Base-by-base conservation (phyloP, 2,888 invertebrate species). In the Cataglyphis albicans region DNA sequence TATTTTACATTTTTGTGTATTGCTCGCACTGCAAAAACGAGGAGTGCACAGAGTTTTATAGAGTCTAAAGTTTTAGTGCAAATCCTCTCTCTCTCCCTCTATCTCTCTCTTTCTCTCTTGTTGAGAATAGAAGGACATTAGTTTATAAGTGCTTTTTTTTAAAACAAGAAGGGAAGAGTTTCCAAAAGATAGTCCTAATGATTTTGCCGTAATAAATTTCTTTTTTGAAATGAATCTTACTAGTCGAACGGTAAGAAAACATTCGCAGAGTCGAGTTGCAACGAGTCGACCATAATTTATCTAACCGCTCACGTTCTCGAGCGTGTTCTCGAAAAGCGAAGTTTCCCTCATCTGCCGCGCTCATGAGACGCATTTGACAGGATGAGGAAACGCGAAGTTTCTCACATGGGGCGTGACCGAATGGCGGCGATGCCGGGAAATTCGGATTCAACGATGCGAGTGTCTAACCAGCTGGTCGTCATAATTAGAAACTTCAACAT, bases 391-490 rank as follows among this genome's bases (percentile, higher is more conserved):
- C 78, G 70, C 72, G 59, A 70, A 70, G 78, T 80, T 80, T 21
- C 52, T 52, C 70, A 80, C 78, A 80, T 80, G 70, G 78, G 78
- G 78, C 70, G 78, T 80, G 78, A 80, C 78, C 78, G 57, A 78
- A 78, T 70, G 78, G 55, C 76, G 44, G 21, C 68, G 78, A 32
- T 32, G 55, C 57, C 57, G 59, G 44, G 70, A 70, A 61, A 70
- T 80, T 80, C 70, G 78, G 70, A 78, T 68, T 57, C 76, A 68
- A 25, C 68, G 78, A 65, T 48, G 70, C 70, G 59, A 70, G 78
- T 80, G 78, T 80, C 78, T 80, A 80, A 70, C 70, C 70, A 64
- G 78, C 78, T 70, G 70, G 78, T 10, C 59, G 70, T 80, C 78
- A 70, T 70, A 80, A 80, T 80, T 80, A 80, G 78, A 80, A 80